Evolutionary conservation across 2,797 vertebrate species (phyloP).

Genomic region (Falco novaeseelandiae): DNA sequence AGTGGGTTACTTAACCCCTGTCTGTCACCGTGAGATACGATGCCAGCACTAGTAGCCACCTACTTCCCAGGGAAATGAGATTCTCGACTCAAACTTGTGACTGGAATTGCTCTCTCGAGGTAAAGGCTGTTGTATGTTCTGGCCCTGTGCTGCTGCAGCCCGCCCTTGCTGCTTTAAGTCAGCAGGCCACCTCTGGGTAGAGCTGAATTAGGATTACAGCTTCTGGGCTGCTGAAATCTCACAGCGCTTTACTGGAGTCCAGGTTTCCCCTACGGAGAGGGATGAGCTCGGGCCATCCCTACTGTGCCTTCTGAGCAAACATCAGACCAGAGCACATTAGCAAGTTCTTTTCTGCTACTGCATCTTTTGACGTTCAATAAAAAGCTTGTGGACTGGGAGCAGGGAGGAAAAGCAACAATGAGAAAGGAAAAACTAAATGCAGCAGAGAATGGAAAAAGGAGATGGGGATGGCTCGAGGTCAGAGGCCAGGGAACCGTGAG

Average conservation of each 20-base stretch:
- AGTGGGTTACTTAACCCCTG: not conserved
- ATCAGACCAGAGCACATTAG: not conserved
- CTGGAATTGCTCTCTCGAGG: not conserved
- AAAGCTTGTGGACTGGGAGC: not conserved
- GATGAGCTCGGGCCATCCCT: not conserved
- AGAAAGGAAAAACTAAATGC: not conserved
- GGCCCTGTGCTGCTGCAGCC: not conserved
- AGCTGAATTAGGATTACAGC: not conserved
- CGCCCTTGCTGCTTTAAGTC: not conserved
- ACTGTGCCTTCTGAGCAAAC: not conserved
- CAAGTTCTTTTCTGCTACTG: not conserved
- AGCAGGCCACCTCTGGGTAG: not conserved
- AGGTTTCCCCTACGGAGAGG: not conserved
- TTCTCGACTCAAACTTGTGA: not conserved
- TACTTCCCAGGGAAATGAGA: not conserved
- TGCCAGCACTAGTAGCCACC: not conserved
- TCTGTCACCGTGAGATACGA: rapidly evolving
- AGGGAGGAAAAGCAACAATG: not conserved
- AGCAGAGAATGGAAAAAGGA: not conserved
- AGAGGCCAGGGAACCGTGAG: not conserved
- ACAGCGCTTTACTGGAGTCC: not conserved
- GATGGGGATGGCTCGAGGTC: not conserved
- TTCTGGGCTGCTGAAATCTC: not conserved
- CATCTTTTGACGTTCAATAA: not conserved
- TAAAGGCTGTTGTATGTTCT: not conserved